Percentiles rank a stretch among this genome's conserved stretches.
Evolutionary conservation across 2,888 invertebrate species (phyloP).

Genomic region (Chloroclystis v-ata): DNA sequence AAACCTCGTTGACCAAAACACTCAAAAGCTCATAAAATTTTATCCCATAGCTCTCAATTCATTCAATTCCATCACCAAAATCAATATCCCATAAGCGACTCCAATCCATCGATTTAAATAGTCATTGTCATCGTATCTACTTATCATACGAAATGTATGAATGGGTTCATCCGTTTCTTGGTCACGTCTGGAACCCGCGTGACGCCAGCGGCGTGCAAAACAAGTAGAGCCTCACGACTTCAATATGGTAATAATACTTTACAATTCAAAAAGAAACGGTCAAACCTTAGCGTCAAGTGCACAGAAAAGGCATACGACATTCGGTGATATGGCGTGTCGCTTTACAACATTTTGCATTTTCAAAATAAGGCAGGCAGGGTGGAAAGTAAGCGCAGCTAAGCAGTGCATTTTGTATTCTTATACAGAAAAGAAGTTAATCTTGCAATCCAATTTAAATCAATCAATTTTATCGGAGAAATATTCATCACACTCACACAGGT

Average conservation of each 20-base stretch:
- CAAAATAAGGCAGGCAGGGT: no score
- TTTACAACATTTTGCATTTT: no score
- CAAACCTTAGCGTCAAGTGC: background rate
- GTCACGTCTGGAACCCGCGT: constrained; percentile 28
- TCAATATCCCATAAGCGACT: constrained; percentile 9
- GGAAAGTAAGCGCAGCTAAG: no score
- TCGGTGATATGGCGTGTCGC: no score
- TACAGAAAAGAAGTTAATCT: no score
- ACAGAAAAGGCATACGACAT: no score
- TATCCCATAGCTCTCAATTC: background rate
- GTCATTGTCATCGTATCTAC: constrained; percentile 25
- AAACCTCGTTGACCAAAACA: background rate
- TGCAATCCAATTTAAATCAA: no score
- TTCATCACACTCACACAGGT: no score
- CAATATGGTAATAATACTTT: constrained; percentile 13
- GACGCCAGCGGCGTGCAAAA: constrained; percentile 20
- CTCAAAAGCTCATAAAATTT: background rate
- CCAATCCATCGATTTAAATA: constrained; percentile 22
- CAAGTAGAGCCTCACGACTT: constrained; percentile 24
- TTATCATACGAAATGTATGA: constrained; percentile 32
- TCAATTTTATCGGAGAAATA: no score
- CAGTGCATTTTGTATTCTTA: no score
- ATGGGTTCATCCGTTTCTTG: constrained; percentile 22
- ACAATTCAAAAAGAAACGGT: constrained; percentile 1
- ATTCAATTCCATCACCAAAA: no score